Base-by-base conservation (phyloP, 1,140 invertebrate species). In the Zaprionus camerounensis region DNA sequence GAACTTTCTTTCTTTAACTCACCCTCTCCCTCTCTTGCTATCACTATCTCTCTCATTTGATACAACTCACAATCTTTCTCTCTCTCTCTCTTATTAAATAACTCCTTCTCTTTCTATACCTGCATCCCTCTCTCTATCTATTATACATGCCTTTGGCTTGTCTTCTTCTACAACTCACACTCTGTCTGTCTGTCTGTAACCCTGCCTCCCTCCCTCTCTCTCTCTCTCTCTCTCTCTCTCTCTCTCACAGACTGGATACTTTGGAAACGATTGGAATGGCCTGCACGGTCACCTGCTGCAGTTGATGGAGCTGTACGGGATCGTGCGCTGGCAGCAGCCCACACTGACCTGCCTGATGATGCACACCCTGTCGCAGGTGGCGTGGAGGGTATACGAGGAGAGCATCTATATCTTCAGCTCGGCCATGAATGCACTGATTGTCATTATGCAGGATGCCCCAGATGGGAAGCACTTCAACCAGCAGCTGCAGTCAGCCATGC, bases 321-420 rank as follows among this genome's bases (percentile, higher is more conserved):
- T 76, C 13, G 20, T 67, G 1, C 61, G 62, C 46, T 85, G 82
- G 76, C 44, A 49, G 12, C n/a, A 59, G 0, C 46, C 62, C 0
- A 2, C 36, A 3, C 6, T 85, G 20, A 34, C 61, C 22, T 12
- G 55, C 0, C 26, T 55, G 13, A 57, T 68, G 38, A 9, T 85
- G 11, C 56, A 69, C 17, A 71, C 58, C 0, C 31, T 85, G 2
- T 7, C 83, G 3, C 2, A 20, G 0, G 4, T 55, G 22, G 66
- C 80, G 0, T 3, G 46, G 1, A 11, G 24, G 1, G 15, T 82
- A 0, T 69, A 66, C 1, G 9, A 26, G 2, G 15, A 36, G 1
- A 64, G 76, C 13, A 66, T 73, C 0, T 87, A 97, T 75, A 92
- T 97, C 3, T 93, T 94, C 12, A 71, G 66, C 5, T 66, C 84